Base-by-base conservation (phyloP, 2,888 invertebrate genomes). In the Heliconius ethilla region DNA sequence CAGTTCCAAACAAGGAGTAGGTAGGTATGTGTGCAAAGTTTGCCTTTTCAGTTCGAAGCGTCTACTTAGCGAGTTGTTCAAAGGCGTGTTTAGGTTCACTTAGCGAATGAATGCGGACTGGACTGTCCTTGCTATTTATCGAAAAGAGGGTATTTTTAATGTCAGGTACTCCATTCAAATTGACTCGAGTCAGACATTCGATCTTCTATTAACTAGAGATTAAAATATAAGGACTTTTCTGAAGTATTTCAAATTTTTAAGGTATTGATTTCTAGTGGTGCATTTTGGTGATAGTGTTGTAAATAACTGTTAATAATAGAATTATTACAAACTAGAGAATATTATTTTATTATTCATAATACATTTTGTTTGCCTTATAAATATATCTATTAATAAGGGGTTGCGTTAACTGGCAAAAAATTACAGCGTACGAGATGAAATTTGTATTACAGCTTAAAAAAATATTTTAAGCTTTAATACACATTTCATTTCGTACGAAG, bases 161-260 rank as follows among this genome's bases (percentile, higher is more conserved):
- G 89, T 89, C 88, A 88, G 90, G 88, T 89, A 89, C 88, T 89
- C 87, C 91, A 91, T 91, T 92, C 90, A 91, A 89, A 90, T 90
- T 86, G 87, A 84, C 81, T 79, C 80, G 81, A 82, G 81, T 82
- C 79, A 79, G 70, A 78, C 51, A 75, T 76, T 75, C 76, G 78
- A 78, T 76, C 76, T 80, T 77, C 79, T 80, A 78, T 76, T 74
- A 76, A 79, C 74, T 79, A 77, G 67, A 75, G 65, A 70, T 65
- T 77, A 65, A 75, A 74, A 75, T 66, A 59, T 75, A 33, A 70
- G 65, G 75, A 75, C 37, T 77, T 66, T 77, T 67, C 62, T 67
- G 40, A 65, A 74, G 40, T 74, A 27, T 13, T 45, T 74, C n/a
- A 62, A 37, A 37, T 15, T 73, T 59, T 72, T 55, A 9, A 33